Conservation (phyloP, 2,888 invertebrate species). For the Syritta pipiens region DNA sequence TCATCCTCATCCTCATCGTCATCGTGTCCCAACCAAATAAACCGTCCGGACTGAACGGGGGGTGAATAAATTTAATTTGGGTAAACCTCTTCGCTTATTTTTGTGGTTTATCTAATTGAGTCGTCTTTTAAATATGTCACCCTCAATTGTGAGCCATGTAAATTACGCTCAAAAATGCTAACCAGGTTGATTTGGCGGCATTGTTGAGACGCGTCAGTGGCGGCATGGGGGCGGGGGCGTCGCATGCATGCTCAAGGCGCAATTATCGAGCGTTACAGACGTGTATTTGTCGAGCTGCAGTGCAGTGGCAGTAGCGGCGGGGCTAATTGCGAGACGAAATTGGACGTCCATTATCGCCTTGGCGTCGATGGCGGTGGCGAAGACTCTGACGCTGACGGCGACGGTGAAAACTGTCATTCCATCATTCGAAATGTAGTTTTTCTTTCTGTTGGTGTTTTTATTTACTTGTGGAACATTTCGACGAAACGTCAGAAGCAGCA, state of each 20-base stretch:
- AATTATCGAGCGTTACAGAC: slow-evolving; percentile 62
- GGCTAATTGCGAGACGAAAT: slow-evolving; percentile 64
- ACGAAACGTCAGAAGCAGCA: slow-evolving; percentile 57
- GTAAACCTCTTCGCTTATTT: slow-evolving; percentile 76
- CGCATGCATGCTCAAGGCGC: slow-evolving; percentile 40
- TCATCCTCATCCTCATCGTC: too few species aligned
- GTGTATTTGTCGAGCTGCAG: slow-evolving; percentile 11
- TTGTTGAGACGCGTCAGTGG: slow-evolving; percentile 59
- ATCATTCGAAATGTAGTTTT: slow-evolving; percentile 70
- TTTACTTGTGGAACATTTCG: slow-evolving; percentile 38
- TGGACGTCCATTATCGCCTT: slow-evolving; percentile 60
- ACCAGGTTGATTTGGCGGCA: slow-evolving; percentile 68
- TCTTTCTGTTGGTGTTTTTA: slow-evolving; percentile 25
- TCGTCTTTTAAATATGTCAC: slow-evolving; percentile 76
- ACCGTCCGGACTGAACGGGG: slow-evolving; percentile 64
- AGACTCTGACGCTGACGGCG: too few species aligned
- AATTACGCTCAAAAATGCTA: slow-evolving; percentile 59
- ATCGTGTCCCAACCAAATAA: slow-evolving; percentile 30
- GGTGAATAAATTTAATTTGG: slow-evolving; percentile 79
- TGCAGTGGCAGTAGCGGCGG: too few species aligned
- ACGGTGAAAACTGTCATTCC: slow-evolving; percentile 68
- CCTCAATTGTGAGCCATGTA: slow-evolving; percentile 58
- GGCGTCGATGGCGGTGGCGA: slow-evolving; percentile 44
- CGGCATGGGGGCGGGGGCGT: slow-evolving; percentile 48
- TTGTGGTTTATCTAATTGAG: slow-evolving; percentile 80